Percentiles rank a stretch among this genome's conserved stretches.
These are phyloP conservation scores for Ricordea florida DNA, from an alignment of 92 coral and sea anemone genomes.

Conservation along the genomic window DNA sequence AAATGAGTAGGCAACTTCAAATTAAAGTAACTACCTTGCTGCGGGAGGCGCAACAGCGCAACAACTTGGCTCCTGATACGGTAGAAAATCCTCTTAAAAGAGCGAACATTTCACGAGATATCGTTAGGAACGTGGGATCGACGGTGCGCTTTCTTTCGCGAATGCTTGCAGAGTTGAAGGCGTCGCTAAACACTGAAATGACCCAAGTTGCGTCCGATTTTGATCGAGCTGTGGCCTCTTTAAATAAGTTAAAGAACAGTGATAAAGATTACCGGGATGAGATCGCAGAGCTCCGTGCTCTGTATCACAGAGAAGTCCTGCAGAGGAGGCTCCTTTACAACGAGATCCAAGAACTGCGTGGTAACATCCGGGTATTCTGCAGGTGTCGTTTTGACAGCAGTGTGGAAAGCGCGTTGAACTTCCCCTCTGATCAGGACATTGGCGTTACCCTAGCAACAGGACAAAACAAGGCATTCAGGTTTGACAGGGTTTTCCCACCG, in stretches of 20 bases:
- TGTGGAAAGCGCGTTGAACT: slow-evolving; percentile 50
- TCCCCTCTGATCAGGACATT: slow-evolving; percentile 75
- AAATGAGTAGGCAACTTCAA: slow-evolving; percentile 52
- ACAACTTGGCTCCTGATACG: background rate
- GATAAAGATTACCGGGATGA: slow-evolving; percentile 32
- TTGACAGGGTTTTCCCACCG: slow-evolving; percentile 75
- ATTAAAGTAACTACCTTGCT: slow-evolving; percentile 37
- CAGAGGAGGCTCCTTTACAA: slow-evolving; percentile 81
- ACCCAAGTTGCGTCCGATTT: slow-evolving; percentile 7
- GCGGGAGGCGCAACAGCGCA: slow-evolving; percentile 52
- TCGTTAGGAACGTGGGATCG: background rate
- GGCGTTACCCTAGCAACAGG: slow-evolving; percentile 45
- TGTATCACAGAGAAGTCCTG: slow-evolving; percentile 79
- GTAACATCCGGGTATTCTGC: slow-evolving; percentile 87
- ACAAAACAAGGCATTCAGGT: slow-evolving; percentile 66
- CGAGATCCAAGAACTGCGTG: slow-evolving; percentile 78
- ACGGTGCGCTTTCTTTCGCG: slow-evolving; percentile 5
- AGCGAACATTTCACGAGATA: background rate
- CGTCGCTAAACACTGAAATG: slow-evolving; percentile 17
- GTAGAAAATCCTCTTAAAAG: background rate
- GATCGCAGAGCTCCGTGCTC: slow-evolving; percentile 58
- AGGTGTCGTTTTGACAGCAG: slow-evolving; percentile 72
- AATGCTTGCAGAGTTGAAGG: slow-evolving; percentile 17
- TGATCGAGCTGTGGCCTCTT: slow-evolving; percentile 14
- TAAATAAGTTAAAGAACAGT: background rate